phyloP scores from a whole-genome alignment of 2,113 vertebrate species.

The Seriola aureovittata region DNA sequence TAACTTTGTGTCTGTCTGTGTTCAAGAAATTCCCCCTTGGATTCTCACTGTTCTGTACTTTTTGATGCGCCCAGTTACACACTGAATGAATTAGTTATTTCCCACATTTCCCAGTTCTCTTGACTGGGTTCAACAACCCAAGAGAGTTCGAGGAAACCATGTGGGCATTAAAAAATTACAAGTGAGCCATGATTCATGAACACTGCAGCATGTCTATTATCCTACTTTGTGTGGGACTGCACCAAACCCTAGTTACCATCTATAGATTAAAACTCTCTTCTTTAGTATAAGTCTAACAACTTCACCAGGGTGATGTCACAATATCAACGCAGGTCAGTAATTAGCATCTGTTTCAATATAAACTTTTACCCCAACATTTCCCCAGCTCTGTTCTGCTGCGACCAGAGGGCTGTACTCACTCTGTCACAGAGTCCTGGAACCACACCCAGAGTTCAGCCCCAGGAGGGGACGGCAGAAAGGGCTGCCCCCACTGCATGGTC shows the following conservation, averaged over 20 bases:
- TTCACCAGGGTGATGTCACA: too few relatives aligned
- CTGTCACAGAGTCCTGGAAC: slow-evolving; percentile 93
- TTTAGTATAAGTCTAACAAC: too few relatives aligned
- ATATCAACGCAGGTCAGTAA: background rate
- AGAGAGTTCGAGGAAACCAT: background rate
- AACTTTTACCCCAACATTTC: background rate
- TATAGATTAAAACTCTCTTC: too few relatives aligned
- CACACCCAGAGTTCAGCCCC: slow-evolving; percentile 93
- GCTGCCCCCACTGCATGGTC: slow-evolving; percentile 94
- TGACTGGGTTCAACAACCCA: background rate
- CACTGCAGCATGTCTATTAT: background rate
- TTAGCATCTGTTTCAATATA: background rate
- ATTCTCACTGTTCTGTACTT: background rate
- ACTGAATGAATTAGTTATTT: background rate
- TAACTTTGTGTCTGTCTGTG: background rate
- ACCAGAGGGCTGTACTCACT: slow-evolving; percentile 86
- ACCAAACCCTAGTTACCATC: too few relatives aligned
- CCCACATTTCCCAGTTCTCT: background rate
- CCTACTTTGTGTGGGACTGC: background rate
- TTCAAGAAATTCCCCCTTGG: background rate
- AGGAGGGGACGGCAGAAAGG: slow-evolving; percentile 90
- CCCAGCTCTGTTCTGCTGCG: background rate
- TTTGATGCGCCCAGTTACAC: background rate
- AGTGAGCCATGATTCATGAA: background rate
- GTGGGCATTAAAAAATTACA: background rate